A percentile compares a stretch with the other conserved stretches of the same genome.
These are phyloP conservation scores for Ceratoteleas bidentatus DNA, from an alignment of 1,140 invertebrate species.

Conservation along the genomic window DNA sequence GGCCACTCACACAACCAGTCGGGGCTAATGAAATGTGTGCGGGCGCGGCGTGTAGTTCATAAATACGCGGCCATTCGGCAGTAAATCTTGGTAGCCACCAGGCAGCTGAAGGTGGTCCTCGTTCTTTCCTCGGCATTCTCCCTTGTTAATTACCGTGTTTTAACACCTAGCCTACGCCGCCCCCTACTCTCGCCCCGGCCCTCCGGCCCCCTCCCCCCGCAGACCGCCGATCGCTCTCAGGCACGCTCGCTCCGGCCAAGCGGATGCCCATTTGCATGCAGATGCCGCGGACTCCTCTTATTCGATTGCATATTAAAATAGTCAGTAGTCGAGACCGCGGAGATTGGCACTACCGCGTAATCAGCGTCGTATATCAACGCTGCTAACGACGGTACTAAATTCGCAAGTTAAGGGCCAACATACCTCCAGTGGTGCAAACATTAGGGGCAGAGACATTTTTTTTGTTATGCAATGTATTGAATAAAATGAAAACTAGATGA, in stretches of 20 bases:
- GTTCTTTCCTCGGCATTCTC: constrained; percentile 70
- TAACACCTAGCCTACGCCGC: constrained; percentile 78
- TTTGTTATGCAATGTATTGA: too few species aligned
- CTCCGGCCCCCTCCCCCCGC: constrained; percentile 12
- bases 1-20: neutral
- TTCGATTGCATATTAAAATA: constrained; percentile 53
- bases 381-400: constrained; percentile 48
- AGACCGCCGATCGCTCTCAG: constrained; percentile 20
- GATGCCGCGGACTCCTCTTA: constrained; percentile 42
- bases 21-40: constrained; percentile 66
- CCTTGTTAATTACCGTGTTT: constrained; percentile 81
- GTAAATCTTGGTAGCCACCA: constrained; percentile 80
- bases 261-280: constrained; percentile 68
- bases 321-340: constrained; percentile 46
- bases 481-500: too few species aligned
- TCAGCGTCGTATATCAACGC: constrained; percentile 49
- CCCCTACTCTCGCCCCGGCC: constrained; percentile 28
- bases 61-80: constrained; percentile 78
- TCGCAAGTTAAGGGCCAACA: constrained; percentile 22
- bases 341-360: constrained; percentile 55
- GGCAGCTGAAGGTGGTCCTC: constrained; percentile 73
- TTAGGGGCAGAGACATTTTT: neutral
- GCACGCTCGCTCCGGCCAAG: constrained; percentile 9
- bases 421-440: neutral
- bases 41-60: constrained; percentile 76